Conservation (phyloP, 1,140 invertebrate genomes). For the Amphibalanus amphitrite region DNA sequence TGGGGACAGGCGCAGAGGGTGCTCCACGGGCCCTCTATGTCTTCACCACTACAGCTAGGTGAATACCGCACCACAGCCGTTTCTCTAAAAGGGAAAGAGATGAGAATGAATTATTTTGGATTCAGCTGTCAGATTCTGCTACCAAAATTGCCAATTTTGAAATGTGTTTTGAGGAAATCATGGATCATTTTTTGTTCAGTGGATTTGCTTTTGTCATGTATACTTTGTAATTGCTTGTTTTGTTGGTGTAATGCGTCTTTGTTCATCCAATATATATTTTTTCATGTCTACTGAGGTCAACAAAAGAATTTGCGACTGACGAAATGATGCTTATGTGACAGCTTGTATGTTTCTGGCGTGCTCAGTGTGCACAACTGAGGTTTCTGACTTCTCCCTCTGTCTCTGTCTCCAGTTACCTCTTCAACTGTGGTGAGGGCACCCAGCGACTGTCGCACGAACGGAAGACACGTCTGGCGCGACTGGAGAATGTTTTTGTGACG, state of each 20-base stretch:
- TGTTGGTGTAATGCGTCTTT: conserved; percentile 3
- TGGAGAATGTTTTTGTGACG: conserved; percentile 78
- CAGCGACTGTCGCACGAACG: conserved; percentile 73
- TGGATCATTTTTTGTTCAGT: conserved; percentile 3
- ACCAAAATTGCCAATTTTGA: background rate
- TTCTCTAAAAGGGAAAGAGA: too few species aligned
- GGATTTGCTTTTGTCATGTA: background rate
- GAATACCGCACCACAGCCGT: too few species aligned
- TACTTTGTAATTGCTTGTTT: conserved; percentile 17
- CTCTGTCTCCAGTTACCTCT: conserved; percentile 48
- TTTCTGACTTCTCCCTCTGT: background rate
- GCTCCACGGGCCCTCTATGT: conserved; percentile 51
- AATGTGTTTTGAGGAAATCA: conserved; percentile 3
- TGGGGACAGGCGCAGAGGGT: conserved; percentile 54
- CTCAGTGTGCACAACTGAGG: background rate
- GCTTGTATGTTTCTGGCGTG: conserved; percentile 12
- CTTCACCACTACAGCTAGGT: conserved; percentile 57
- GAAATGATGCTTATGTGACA: conserved; percentile 6
- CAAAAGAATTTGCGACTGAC: background rate
- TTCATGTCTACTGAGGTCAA: conserved; percentile 3
- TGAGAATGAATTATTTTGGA: too few species aligned
- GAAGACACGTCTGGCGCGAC: conserved; percentile 55
- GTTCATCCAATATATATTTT: background rate
- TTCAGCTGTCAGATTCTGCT: background rate
- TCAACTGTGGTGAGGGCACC: conserved; percentile 84